Evolutionary conservation across 2,797 vertebrate genomes (phyloP), one percentile per base, ranked within the genome.

Genomic region (Eulemur rubriventer): DNA sequence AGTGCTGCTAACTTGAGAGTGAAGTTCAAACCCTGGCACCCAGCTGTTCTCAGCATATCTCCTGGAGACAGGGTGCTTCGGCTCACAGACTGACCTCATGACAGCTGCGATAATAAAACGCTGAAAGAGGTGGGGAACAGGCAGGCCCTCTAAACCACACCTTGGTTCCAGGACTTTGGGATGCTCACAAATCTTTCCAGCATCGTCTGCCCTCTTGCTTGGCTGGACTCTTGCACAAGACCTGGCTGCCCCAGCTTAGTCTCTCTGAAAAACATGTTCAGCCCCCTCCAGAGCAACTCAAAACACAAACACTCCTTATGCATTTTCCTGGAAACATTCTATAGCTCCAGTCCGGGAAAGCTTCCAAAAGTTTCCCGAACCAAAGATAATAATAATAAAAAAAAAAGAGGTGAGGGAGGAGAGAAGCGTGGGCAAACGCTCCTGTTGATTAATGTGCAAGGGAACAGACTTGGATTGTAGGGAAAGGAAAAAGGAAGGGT

Each of bases 271-370:
- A 98, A 88, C 96, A 96, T 16, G 89, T 72, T 55, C 85, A 91
- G 96, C 91, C 96, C 89, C 72, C 50, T 90, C 93, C 83, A 48
- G 82, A 95, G 97, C 85, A 90, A 98, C 94, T 95, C 96, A 97
- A 96, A 98, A 98, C 97, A 98, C 97, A 98, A 97, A 96, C 96
- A 96, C 95, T 98, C 92, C 94, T 98, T 98, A 98, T 98, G 94
- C 57, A 59, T 98, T 98, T 98, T 98, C 98, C 89, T 79, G 98
- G 98, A 98, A 98, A 98, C 96, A 96, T 98, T 98, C 98, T 98
- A 97, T 98, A 97, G 98, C 98, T 96, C 90, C 95, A 98, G 97
- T 75, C 98, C 98, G 98, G 98, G 98, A 99, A 98, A 97, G 85
- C 94, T 96, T 98, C 98, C 98, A 98, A 97, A 97, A 97, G 93